Evolutionary conservation across 1,140 invertebrate genomes (phyloP).

Genomic region (Caenorhabditis inopinata): DNA sequence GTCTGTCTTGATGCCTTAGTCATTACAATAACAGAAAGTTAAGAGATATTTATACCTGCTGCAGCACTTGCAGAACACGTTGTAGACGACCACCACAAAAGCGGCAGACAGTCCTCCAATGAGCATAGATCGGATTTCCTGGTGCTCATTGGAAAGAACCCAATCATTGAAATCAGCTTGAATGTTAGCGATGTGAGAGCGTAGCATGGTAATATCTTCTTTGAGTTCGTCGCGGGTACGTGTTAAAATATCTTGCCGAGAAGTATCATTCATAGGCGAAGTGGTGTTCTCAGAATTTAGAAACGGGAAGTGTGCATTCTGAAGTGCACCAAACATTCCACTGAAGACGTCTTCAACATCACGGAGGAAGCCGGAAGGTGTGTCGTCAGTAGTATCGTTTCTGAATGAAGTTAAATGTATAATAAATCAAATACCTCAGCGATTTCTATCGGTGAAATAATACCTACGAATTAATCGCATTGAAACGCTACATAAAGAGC

Average conservation of each 20-base stretch:
- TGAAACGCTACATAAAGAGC: no score
- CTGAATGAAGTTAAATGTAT: no score
- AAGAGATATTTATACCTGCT: background rate
- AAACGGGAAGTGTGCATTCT: background rate
- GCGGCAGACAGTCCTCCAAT: no score
- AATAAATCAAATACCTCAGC: no score
- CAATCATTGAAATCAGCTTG: background rate
- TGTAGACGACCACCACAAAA: background rate
- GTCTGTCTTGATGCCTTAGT: no score
- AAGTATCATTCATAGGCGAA: no score
- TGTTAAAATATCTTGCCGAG: background rate
- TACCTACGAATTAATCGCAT: no score
- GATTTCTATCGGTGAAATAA: no score
- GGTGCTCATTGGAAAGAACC: no score
- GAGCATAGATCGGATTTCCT: no score
- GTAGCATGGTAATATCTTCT: background rate
- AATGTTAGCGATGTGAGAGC: background rate
- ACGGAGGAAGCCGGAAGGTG: background rate
- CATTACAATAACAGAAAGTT: background rate
- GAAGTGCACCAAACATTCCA: background rate
- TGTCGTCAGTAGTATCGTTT: background rate
- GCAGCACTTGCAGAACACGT: background rate
- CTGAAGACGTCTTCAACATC: background rate
- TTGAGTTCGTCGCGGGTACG: background rate
- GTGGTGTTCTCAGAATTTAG: background rate